These are phyloP conservation scores for Octomys mimax DNA, from an alignment of 2,797 vertebrate species.

Conservation along the genomic window DNA sequence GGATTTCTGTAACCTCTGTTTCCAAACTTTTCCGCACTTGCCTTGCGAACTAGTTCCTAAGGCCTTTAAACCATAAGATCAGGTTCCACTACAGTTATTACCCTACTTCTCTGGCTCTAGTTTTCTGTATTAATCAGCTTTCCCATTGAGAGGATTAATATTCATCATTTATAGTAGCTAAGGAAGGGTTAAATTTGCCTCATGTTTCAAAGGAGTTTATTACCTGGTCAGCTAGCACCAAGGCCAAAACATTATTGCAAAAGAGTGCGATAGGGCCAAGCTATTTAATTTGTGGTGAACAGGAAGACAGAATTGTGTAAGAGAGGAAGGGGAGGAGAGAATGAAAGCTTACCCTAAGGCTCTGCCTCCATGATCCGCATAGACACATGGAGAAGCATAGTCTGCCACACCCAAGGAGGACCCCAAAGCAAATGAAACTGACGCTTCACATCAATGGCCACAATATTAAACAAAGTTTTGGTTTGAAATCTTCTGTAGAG, in stretches of 20 bases:
- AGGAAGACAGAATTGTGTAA: not conserved
- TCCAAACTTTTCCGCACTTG: not conserved
- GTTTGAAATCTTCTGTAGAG: slow-evolving; percentile 28
- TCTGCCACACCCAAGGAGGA: not conserved
- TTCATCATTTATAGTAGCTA: not conserved
- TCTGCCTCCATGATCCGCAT: not conserved
- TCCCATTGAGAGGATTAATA: not conserved
- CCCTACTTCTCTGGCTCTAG: not conserved
- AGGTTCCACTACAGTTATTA: not conserved
- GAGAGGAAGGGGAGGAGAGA: not conserved
- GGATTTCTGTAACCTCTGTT: not conserved
- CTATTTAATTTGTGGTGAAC: not conserved
- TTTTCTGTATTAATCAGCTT: not conserved
- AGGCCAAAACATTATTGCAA: not conserved
- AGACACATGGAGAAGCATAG: not conserved
- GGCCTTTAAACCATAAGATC: not conserved
- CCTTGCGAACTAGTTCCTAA: not conserved
- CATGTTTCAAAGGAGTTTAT: not conserved
- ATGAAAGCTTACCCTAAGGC: not conserved
- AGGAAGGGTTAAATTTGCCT: not conserved
- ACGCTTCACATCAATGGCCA: not conserved
- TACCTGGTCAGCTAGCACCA: not conserved
- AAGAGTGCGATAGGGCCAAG: not conserved
- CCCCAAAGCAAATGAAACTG: not conserved
- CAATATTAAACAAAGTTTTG: not conserved